Conservation (phyloP, 2,888 invertebrate genomes). For the Hemicrepidius hirtus region DNA sequence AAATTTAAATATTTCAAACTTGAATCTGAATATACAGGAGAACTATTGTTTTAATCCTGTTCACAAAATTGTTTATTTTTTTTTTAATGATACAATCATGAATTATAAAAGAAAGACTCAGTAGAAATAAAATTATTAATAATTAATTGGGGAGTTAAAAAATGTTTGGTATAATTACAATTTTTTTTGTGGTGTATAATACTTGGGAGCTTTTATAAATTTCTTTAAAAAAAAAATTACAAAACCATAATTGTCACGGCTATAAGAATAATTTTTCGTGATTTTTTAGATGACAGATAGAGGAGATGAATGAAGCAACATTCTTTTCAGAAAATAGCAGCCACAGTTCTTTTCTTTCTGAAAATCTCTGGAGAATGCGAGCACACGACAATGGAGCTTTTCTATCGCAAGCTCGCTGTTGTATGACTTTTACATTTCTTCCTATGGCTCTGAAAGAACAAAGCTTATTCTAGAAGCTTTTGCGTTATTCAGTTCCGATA, state of each 20-base stretch:
- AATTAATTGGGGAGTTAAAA: too few relatives aligned
- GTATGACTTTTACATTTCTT: conserved; percentile 71
- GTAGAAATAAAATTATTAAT: too few relatives aligned
- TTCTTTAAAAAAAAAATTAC: not conserved
- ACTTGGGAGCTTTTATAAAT: too few relatives aligned
- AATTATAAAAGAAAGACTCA: too few relatives aligned
- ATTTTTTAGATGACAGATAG: conserved; percentile 50
- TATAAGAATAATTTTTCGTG: conserved; percentile 47
- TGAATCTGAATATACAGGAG: not conserved
- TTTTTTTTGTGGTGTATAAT: not conserved
- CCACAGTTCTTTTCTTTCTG: conserved; percentile 68
- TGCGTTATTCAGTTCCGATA: conserved; percentile 69
- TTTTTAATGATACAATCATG: too few relatives aligned
- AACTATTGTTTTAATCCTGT: too few relatives aligned
- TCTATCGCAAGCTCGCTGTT: conserved; percentile 69
- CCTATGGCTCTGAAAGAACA: conserved; percentile 68
- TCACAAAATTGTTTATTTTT: too few relatives aligned
- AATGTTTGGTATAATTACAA: too few relatives aligned
- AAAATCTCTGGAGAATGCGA: conserved; percentile 68
- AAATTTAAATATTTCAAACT: conserved; percentile 8
- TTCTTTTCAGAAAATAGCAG: conserved; percentile 71
- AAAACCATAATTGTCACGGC: conserved; percentile 32
- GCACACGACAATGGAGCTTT: conserved; percentile 67
- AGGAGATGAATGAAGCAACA: conserved; percentile 57
- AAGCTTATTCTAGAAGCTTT: conserved; percentile 70